A percentile compares a stretch with the other conserved stretches of the same genome.
phyloP scores from a whole-genome alignment of 2,797 vertebrate genomes.

The Brachyrhaphis roseni region DNA sequence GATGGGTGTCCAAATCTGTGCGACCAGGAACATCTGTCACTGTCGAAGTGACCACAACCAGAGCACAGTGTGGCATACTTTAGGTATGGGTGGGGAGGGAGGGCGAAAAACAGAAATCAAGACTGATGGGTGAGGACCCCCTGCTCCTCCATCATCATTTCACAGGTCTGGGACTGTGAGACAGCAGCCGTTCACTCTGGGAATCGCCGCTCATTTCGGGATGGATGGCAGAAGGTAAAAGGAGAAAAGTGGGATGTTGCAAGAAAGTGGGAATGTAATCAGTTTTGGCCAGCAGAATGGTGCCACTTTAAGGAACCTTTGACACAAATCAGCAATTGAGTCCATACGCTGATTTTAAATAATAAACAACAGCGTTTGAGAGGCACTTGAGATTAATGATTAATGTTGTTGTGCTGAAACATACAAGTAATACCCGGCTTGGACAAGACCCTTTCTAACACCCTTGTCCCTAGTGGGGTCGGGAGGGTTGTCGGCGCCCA shows the following conservation, averaged over 20 bases:
- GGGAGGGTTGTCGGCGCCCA: too few species aligned
- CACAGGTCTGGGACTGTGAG: slow-evolving; percentile 71
- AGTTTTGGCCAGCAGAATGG: slow-evolving; percentile 33
- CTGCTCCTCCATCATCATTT: slow-evolving; percentile 83
- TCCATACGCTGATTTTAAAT: slow-evolving; percentile 56
- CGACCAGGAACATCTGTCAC: slow-evolving; percentile 72
- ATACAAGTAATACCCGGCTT: slow-evolving; percentile 37
- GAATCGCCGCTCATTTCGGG: slow-evolving; percentile 59
- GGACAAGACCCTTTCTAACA: not conserved
- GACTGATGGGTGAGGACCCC: slow-evolving; percentile 77
- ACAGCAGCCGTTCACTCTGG: slow-evolving; percentile 70
- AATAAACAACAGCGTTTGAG: slow-evolving; percentile 52
- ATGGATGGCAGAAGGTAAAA: slow-evolving; percentile 58
- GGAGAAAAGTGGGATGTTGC: slow-evolving; percentile 60
- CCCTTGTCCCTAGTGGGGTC: too few species aligned
- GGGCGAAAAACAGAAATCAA: slow-evolving; percentile 69
- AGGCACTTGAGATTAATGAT: slow-evolving; percentile 40
- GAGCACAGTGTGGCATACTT: slow-evolving; percentile 51
- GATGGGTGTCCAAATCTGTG: slow-evolving; percentile 54
- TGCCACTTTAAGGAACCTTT: slow-evolving; percentile 42
- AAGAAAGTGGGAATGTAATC: slow-evolving; percentile 57
- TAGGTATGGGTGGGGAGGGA: slow-evolving; percentile 36
- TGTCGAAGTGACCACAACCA: slow-evolving; percentile 69
- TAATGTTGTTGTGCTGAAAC: slow-evolving; percentile 52
- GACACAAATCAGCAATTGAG: slow-evolving; percentile 46